Evolutionary conservation across 2,113 vertebrate species (phyloP), one percentile per base, ranked within the genome.

Genomic region (Seriola rivoliana): DNA sequence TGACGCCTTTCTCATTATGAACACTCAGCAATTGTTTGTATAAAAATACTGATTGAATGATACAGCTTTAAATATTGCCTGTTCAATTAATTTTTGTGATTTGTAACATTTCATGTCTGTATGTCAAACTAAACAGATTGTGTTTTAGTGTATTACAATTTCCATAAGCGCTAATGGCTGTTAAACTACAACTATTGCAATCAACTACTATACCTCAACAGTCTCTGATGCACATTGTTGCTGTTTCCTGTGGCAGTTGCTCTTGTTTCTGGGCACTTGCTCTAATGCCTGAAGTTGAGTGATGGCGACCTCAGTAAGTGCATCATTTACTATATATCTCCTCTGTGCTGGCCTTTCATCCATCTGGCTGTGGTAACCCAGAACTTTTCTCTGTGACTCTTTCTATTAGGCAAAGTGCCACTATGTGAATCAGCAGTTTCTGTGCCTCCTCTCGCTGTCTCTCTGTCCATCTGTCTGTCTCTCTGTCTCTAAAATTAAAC

Each of bases 401-500:
- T 65, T 60, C 42, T 65, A 58, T 70, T 8, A 66, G 63, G 34
- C 38, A 76, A 40, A 23, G 29, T 13, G 84, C 73, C 82, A 77
- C 6, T 17, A 36, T 48, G 44, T 66, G 73, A 55, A 71, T 89
- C 75, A 82, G 65, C 80, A 52, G 21, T 81, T 57, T 58, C 64
- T 64, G 17, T 75, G 40, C 84, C 54, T 68, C 69, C 65, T 72
- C 40, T 74, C 19, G 80, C 3, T 82, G 1, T 25, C 3, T 62
- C 29, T 65, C n/a, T 58, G 9, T 71, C 40, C 10, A 2, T 42
- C 54, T 66, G 36, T 76, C 21, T 86, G 6, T 84, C 1, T 19
- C 1, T 62, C 34, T 65, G 8, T 58, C 16, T 60, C 82, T 90
- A 65, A 87, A 85, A 84, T 91, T 85, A 85, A 85, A 75, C 66